A percentile compares a stretch with the other conserved stretches of the same genome.
phyloP scores from a whole-genome alignment of 2,888 invertebrate species.

The Clostera curtula region DNA sequence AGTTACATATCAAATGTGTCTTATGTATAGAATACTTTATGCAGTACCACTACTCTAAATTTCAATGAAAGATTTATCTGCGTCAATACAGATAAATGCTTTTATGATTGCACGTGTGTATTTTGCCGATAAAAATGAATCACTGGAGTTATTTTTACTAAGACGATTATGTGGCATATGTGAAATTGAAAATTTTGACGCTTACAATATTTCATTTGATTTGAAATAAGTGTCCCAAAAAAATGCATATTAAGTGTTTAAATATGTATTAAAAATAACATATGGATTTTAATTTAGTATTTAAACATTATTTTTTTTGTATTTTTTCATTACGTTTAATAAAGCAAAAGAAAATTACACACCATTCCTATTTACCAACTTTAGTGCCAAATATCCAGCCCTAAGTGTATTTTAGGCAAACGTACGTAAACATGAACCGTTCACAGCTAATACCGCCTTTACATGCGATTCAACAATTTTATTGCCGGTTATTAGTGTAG shows the following conservation, averaged over 20 bases:
- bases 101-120: conserved; percentile 1
- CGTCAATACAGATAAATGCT: background rate
- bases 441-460: conserved; percentile 66
- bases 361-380: no score
- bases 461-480: conserved; percentile 71
- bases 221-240: no score
- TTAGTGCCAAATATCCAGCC: no score
- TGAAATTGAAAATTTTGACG: conserved; percentile 14
- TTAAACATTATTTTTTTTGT: no score
- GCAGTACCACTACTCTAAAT: background rate
- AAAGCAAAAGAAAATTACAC: conserved; percentile 13
- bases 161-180: background rate
- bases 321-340: no score
- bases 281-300: no score
- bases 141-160: conserved; percentile 2
- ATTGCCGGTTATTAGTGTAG: conserved; percentile 62
- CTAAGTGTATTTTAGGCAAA: conserved; percentile 55
- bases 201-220: conserved; percentile 17
- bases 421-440: conserved; percentile 55
- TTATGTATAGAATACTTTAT: no score
- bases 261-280: no score
- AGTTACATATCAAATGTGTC: no score
- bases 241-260: no score
- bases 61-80: conserved; percentile 1
- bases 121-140: conserved; percentile 2